Evolutionary conservation across 2,797 vertebrate species (phyloP), one percentile per base, ranked within the genome.

Genomic region (Sebastes goodei): DNA sequence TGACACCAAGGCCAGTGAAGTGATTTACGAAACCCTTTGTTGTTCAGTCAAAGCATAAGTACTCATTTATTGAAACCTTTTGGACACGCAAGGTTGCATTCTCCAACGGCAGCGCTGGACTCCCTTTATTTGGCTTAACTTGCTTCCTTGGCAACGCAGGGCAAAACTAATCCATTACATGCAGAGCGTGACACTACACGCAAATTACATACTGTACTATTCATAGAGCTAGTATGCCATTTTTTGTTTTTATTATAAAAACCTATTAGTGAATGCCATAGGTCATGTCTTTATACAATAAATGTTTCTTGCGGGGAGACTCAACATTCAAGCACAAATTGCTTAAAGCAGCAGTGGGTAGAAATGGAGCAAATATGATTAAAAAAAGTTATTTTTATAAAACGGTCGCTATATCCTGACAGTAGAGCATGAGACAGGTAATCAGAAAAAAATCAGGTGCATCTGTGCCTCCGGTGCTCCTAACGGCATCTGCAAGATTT

Each of bases 51-150:
- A 46, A 68, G 25, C 55, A 2, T 38, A 59, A 80, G 53, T 6
- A 7, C 11, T 77, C 30, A 83, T 78, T 79, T 78, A 71, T 49
- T 80, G 67, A 82, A 84, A 80, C 21, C 35, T 67, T 68, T 81
- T 72, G 73, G 46, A 77, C 30, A 46, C 2, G 23, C 15, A 56
- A n/a, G 27, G 53, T 70, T 73, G 21, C 4, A 65, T n/a, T 76
- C 67, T 74, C 52, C 42, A 20, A 56, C 69, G 57, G 74, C 74
- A 38, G 74, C 35, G n/a, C 20, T 25, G 67, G 29, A 46, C 46
- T 71, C 38, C 21, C 21, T 76, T 73, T 68, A 65, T 77, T 71
- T 77, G 69, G 56, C 69, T 42, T 20, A 21, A 56, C 29, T 55
- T 10, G 11, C 21, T 62, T 72, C 35, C 46, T 76, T 85, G 78